phyloP scores from a whole-genome alignment of 2,797 vertebrate genomes.

The Rousettus madagascariensis region DNA sequence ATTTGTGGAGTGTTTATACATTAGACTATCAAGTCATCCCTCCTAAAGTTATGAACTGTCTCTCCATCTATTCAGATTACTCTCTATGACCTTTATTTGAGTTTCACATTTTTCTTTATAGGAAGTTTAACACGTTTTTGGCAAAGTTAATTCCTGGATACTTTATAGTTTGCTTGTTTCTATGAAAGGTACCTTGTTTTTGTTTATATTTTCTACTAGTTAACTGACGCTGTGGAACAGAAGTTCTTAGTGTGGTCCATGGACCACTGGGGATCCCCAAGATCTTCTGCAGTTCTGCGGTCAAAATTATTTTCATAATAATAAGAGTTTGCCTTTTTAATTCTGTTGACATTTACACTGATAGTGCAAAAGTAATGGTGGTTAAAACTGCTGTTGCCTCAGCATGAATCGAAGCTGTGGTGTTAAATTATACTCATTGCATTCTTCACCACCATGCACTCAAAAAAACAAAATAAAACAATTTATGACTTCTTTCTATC shows the following conservation, averaged over 20 bases:
- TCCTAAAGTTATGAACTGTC: background rate
- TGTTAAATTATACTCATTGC: background rate
- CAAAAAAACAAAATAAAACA: background rate
- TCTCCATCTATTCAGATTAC: background rate
- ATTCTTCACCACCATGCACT: background rate
- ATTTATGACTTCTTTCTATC: background rate
- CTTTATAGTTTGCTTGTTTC: background rate
- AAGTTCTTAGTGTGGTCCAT: background rate
- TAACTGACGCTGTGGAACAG: background rate
- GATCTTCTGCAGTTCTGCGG: background rate
- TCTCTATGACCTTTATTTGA: background rate
- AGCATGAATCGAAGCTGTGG: background rate
- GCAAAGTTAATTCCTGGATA: background rate
- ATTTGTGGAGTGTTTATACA: background rate
- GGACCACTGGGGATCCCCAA: background rate
- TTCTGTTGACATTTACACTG: background rate
- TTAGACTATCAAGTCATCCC: background rate
- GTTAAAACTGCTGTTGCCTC: background rate
- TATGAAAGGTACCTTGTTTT: background rate
- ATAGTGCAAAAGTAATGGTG: background rate
- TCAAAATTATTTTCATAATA: background rate
- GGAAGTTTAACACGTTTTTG: background rate
- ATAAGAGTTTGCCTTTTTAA: background rate
- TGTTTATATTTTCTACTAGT: background rate
- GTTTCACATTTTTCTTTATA: background rate